Conservation (phyloP, 2,888 invertebrate species). For the Amiota minor region DNA sequence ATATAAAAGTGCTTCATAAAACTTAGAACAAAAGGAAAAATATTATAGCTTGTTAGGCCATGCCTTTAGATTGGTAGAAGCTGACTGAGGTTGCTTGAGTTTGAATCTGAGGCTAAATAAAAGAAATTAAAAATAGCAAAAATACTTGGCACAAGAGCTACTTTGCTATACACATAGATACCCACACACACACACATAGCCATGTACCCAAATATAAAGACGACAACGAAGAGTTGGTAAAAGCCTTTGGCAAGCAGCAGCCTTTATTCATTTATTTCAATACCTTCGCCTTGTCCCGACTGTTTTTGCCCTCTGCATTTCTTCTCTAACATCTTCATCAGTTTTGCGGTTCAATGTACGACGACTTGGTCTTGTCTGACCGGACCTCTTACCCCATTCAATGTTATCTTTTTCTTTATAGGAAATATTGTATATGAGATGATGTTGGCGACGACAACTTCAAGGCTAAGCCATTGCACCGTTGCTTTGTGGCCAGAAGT, state of each 20-base stretch:
- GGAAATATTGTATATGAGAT: neutral
- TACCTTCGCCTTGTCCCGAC: neutral
- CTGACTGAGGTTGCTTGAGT: neutral
- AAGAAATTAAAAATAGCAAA: conserved; percentile 60
- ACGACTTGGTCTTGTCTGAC: neutral
- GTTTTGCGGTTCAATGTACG: conserved; percentile 10
- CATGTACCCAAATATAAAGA: neutral
- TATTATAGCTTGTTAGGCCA: no score
- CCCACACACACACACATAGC: neutral
- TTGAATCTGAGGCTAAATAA: conserved; percentile 44
- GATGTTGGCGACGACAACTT: neutral
- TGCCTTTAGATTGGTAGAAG: neutral
- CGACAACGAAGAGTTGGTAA: neutral
- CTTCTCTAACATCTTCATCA: neutral
- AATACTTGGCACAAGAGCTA: conserved; percentile 25
- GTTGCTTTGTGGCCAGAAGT: conserved; percentile 6
- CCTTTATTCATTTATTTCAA: conserved; percentile 3
- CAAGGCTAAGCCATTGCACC: conserved; percentile 17
- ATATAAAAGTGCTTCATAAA: no score
- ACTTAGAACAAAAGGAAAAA: no score
- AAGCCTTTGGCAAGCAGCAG: conserved; percentile 9
- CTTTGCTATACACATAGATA: neutral
- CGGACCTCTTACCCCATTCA: no score
- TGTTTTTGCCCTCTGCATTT: neutral
- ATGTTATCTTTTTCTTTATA: no score